phyloP scores from a whole-genome alignment of 92 coral and sea anemone species.

The Chrysogorgia sp. region DNA sequence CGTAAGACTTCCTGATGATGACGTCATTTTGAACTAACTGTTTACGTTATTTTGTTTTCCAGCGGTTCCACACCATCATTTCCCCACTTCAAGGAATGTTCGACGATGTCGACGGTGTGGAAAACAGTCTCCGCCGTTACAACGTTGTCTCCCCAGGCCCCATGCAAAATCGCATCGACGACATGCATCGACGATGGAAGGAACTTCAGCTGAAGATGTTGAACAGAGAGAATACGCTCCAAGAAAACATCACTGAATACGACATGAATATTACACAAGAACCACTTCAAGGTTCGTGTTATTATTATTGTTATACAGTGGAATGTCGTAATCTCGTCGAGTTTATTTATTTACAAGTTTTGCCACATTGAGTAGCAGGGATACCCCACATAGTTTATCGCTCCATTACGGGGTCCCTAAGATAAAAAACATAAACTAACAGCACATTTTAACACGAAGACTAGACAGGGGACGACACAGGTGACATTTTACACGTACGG shows the following conservation, averaged over 20 bases:
- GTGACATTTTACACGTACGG: too few relatives aligned
- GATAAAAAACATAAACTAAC: too few relatives aligned
- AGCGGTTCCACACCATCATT: slow-evolving; percentile 83
- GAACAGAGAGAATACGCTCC: slow-evolving; percentile 87
- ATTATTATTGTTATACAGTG: neutral
- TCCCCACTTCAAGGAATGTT: slow-evolving; percentile 91
- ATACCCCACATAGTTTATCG: too few relatives aligned
- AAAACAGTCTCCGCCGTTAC: slow-evolving; percentile 75
- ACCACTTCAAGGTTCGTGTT: slow-evolving; percentile 62
- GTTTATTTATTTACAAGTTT: too few relatives aligned
- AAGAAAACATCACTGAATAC: slow-evolving; percentile 85
- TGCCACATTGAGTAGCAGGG: too few relatives aligned
- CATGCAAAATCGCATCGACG: slow-evolving; percentile 96
- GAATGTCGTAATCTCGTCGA: too few relatives aligned
- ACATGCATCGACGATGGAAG: slow-evolving; percentile 95
- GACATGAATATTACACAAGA: slow-evolving; percentile 56
- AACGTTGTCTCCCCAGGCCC: slow-evolving; percentile 80
- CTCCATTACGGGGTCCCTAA: too few relatives aligned
- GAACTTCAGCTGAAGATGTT: slow-evolving; percentile 91
- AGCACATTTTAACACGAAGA: too few relatives aligned
- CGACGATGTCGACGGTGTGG: slow-evolving; percentile 88
- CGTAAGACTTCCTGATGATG: too few relatives aligned
- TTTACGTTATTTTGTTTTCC: neutral
- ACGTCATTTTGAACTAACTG: neutral
- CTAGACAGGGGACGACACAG: too few relatives aligned